Percentiles rank a stretch among this genome's conserved stretches.
Conservation (phyloP, 2,797 vertebrate genomes). For the Odontamblyopus rebecca region DNA sequence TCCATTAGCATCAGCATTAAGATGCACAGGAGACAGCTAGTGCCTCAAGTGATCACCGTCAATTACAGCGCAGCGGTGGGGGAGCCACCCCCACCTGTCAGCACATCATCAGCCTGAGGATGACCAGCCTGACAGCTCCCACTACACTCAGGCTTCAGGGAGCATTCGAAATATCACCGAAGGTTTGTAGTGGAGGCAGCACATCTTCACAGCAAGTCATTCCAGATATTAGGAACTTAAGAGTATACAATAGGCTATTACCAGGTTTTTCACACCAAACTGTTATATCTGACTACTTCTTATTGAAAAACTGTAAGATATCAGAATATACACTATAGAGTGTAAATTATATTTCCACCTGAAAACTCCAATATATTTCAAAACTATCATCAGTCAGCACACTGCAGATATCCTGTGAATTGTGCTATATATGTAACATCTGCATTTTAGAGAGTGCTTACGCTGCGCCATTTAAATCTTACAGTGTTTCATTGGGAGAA, state of each 20-base stretch:
- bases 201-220: background rate
- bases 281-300: background rate
- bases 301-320: background rate
- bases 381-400: background rate
- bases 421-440: background rate
- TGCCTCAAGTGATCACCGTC: slow-evolving; percentile 45
- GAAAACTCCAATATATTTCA: background rate
- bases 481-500: background rate
- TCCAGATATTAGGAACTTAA: background rate
- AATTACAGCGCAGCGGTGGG: slow-evolving; percentile 29
- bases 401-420: background rate
- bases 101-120: slow-evolving; percentile 22
- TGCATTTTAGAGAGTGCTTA: slow-evolving; percentile 1
- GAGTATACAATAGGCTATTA: no score
- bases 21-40: slow-evolving; percentile 42
- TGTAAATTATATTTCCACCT: no score
- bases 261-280: background rate
- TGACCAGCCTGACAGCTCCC: slow-evolving; percentile 17
- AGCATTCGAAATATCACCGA: background rate
- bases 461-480: background rate
- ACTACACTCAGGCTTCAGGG: background rate
- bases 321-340: no score
- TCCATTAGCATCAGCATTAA: slow-evolving; percentile 39
- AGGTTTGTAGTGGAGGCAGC: background rate
- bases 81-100: slow-evolving; percentile 20